A percentile compares a stretch with the other conserved stretches of the same genome.
Conservation (phyloP, 2,113 vertebrate genomes). For the Lepus europaeus region DNA sequence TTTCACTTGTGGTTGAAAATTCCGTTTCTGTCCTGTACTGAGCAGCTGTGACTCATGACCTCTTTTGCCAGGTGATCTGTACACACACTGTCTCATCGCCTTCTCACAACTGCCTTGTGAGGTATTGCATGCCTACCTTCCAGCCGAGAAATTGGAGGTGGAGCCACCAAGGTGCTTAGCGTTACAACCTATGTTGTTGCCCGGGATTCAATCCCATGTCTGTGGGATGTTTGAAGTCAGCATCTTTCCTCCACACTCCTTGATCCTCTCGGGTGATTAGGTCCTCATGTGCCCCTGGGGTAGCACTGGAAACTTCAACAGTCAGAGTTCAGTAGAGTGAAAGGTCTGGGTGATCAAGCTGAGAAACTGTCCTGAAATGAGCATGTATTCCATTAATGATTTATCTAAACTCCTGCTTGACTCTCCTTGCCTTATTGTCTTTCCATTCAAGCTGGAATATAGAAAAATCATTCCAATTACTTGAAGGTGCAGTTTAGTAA, state of each 20-base stretch:
- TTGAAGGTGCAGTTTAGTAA: neutral
- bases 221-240: neutral
- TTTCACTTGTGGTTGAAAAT: neutral
- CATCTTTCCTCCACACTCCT: neutral
- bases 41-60: neutral
- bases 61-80: neutral
- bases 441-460: neutral
- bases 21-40: neutral
- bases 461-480: constrained; percentile 1
- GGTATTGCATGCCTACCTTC: too few species aligned
- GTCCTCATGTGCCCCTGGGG: neutral
- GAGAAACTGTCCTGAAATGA: neutral
- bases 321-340: neutral
- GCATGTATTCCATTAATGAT: neutral
- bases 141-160: neutral
- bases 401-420: neutral
- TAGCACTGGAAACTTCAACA: neutral
- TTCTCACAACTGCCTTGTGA: neutral
- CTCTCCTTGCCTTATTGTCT: neutral
- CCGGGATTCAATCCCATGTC: neutral
- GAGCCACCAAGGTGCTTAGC: neutral
- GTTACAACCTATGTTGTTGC: neutral
- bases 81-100: neutral
- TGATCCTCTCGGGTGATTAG: neutral
- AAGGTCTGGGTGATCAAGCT: neutral